A percentile compares a stretch with the other conserved stretches of the same genome.
Conservation (phyloP, 2,797 vertebrate genomes). For the Cirrhinus mrigala region DNA sequence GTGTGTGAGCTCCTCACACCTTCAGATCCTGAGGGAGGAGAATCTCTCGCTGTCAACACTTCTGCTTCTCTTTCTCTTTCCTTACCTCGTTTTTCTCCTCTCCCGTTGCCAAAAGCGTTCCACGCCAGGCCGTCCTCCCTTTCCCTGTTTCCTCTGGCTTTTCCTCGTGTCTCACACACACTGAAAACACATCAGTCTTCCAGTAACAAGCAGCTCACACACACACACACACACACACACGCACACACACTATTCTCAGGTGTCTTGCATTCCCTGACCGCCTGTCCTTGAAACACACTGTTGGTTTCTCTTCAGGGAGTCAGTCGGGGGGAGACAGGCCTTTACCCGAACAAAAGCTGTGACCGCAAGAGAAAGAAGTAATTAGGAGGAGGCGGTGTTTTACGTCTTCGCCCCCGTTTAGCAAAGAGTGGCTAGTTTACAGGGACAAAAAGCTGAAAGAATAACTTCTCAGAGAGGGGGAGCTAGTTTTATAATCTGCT, state of each 20-base stretch:
- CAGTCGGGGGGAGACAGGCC: conserved; percentile 48
- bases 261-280: conserved; percentile 9
- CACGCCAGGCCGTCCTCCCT: conserved; percentile 18
- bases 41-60: conserved; percentile 55
- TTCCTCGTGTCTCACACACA: conserved; percentile 44
- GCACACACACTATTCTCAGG: conserved; percentile 27
- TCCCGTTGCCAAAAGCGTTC: conserved; percentile 31
- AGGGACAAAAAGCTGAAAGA: conserved; percentile 65
- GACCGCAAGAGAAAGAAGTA: conserved; percentile 68
- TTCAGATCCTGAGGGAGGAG: conserved; percentile 53
- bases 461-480: conserved; percentile 71
- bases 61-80: conserved; percentile 35
- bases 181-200: conserved; percentile 55
- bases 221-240: conserved; percentile 33
- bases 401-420: conserved; percentile 54
- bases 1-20: conserved; percentile 47
- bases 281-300: conserved; percentile 1
- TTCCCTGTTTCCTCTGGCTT: conserved; percentile 42
- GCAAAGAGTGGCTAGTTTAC: conserved; percentile 26
- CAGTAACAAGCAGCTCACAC: conserved; percentile 31
- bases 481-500: conserved; percentile 69
- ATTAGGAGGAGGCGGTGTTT: conserved; percentile 71
- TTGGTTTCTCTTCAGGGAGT: conserved; percentile 17
- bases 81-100: conserved; percentile 31
- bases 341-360: conserved; percentile 67